Conservation (phyloP, 37 sponge, comb jelly and placozoan species). For the Axinella damicornis region DNA sequence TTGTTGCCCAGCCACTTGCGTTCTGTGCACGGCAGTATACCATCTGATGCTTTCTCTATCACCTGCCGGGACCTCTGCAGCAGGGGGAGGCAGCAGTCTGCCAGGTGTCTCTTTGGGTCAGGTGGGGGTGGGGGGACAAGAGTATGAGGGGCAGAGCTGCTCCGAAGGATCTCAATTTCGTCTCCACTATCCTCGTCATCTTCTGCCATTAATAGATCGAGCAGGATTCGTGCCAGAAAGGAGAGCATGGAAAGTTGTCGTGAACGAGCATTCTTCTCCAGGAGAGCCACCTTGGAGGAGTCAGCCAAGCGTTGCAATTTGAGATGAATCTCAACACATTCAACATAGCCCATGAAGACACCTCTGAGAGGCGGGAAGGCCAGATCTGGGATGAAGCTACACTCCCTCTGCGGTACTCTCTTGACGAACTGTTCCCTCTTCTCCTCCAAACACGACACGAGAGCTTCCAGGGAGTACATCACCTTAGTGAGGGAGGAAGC, state of each 20-base stretch:
- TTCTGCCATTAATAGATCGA: slow-evolving; percentile 5
- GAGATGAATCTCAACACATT: background rate
- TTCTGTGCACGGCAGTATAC: slow-evolving; percentile 6
- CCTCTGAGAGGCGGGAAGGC: background rate
- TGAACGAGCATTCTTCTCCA: background rate
- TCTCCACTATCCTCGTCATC: background rate
- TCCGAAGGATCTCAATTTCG: slow-evolving; percentile 23
- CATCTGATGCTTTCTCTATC: too few species aligned
- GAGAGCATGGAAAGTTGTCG: background rate
- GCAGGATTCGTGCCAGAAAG: background rate
- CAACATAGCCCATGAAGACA: background rate
- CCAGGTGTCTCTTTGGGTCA: background rate
- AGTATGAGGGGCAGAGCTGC: background rate
- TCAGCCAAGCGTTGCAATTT: background rate
- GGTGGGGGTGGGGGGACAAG: background rate
- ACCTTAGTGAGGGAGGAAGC: too few species aligned
- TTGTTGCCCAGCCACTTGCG: slow-evolving; percentile 42
- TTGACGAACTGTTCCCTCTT: background rate
- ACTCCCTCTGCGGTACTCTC: background rate
- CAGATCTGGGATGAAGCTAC: background rate
- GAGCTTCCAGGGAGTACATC: background rate
- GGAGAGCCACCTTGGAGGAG: too few species aligned
- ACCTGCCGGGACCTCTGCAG: slow-evolving; percentile 8
- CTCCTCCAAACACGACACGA: background rate
- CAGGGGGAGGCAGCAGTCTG: slow-evolving; percentile 22